These are phyloP conservation scores for Aplocera efformata DNA, from an alignment of 2,888 invertebrate genomes.

Conservation along the genomic window DNA sequence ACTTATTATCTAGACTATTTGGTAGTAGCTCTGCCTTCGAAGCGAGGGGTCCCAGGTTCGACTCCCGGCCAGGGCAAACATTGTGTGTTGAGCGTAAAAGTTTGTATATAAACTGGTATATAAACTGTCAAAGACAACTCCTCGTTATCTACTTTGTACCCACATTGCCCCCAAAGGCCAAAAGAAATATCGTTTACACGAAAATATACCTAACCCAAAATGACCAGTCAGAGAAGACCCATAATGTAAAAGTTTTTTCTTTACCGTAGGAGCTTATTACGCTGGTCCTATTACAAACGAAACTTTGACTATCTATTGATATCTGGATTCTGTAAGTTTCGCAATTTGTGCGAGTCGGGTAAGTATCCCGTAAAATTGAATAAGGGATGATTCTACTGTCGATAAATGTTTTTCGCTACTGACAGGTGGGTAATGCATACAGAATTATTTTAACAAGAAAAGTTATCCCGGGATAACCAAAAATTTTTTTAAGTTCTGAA, in stretches of 20 bases:
- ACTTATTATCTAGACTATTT: too few species aligned
- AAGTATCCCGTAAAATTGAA: conserved; percentile 18
- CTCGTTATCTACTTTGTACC: conserved; percentile 61
- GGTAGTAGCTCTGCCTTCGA: too few species aligned
- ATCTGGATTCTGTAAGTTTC: conserved; percentile 30
- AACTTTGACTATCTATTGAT: conserved; percentile 43
- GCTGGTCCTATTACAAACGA: conserved; percentile 52
- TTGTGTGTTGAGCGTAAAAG: too few species aligned
- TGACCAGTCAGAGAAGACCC: conserved; percentile 41
- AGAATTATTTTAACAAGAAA: too few species aligned
- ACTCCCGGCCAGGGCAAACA: too few species aligned
- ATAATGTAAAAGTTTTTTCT: neutral
- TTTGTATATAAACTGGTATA: too few species aligned
- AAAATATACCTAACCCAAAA: conserved; percentile 48
- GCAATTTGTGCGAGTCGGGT: conserved; percentile 19
- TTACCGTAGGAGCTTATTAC: conserved; percentile 23
- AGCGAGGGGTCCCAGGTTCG: too few species aligned
- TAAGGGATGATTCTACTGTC: neutral
- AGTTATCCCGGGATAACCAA: too few species aligned
- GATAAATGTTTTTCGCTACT: too few species aligned
- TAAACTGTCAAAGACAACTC: conserved; percentile 62
- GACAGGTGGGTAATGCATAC: too few species aligned
- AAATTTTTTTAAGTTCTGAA: too few species aligned
- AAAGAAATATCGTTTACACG: conserved; percentile 61
- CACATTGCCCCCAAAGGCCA: conserved; percentile 48